Evolutionary conservation across 2,113 vertebrate species (phyloP).

Genomic region (Trogon melanurus): DNA sequence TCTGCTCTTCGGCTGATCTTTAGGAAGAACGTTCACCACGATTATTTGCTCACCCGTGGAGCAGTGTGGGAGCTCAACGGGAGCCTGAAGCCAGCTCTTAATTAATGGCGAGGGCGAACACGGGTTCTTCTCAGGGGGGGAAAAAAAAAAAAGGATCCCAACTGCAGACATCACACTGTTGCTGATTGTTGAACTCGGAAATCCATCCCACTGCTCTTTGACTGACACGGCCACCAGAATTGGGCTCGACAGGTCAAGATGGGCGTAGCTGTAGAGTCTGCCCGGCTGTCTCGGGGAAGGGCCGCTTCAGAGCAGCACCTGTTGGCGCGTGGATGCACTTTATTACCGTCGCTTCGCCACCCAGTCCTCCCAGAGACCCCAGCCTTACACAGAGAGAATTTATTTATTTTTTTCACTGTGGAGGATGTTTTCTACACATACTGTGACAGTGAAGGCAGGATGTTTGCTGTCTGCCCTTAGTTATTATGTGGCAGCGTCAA

Average conservation of each 20-base stretch:
- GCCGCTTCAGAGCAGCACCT: not conserved
- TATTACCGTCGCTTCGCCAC: not conserved
- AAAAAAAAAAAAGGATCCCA: not conserved
- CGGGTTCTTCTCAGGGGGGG: not conserved
- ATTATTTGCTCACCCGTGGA: not conserved
- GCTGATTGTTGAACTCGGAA: not conserved
- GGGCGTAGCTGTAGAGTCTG: not conserved
- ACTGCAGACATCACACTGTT: not conserved
- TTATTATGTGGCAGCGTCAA: slow-evolving; percentile 70
- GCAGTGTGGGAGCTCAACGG: not conserved
- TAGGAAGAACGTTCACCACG: not conserved
- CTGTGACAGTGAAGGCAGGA: slow-evolving; percentile 3
- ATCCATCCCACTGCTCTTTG: not conserved
- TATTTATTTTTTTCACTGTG: not conserved
- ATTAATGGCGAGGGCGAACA: not conserved
- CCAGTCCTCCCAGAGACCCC: not conserved
- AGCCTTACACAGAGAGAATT: rapidly evolving
- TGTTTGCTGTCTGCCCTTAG: slow-evolving; percentile 45
- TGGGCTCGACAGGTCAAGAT: not conserved
- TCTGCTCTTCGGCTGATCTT: not conserved
- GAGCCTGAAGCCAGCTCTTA: not conserved
- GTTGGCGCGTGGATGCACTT: not conserved
- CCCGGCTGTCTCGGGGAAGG: not conserved
- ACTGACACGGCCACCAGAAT: not conserved
- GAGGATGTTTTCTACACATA: slow-evolving; percentile 42